Percentiles rank a stretch among this genome's conserved stretches.
phyloP scores from a whole-genome alignment of 2,797 vertebrate species.

The Clarias pachynema region DNA sequence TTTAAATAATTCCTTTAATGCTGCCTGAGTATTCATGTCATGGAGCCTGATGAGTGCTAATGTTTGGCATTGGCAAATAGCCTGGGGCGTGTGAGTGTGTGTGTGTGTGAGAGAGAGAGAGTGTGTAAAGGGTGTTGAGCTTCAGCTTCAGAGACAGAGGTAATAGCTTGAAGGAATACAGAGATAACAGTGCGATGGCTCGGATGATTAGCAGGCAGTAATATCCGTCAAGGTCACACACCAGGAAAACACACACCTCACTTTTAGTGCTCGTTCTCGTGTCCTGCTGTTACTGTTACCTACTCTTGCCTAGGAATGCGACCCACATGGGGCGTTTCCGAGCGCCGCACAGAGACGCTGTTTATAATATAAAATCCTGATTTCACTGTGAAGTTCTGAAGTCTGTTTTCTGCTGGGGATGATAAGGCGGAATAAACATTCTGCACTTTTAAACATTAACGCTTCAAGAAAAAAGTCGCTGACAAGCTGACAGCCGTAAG shows the following conservation, averaged over 20 bases:
- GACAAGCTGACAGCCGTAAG: not conserved
- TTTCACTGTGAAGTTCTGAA: not conserved
- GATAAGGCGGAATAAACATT: slow-evolving; percentile 17
- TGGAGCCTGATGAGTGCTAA: slow-evolving; percentile 43
- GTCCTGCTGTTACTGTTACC: not conserved
- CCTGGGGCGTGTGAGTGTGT: slow-evolving; percentile 24
- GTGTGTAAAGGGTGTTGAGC: not conserved
- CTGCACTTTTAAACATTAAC: not conserved
- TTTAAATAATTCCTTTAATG: slow-evolving; percentile 45
- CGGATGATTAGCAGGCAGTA: slow-evolving; percentile 42
- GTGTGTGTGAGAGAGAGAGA: not conserved
- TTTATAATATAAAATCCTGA: not conserved
- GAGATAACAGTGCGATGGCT: slow-evolving; percentile 40
- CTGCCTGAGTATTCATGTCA: slow-evolving; percentile 41
- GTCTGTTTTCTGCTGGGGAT: not conserved
- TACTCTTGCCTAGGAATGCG: not conserved
- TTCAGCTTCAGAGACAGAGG: slow-evolving; percentile 26
- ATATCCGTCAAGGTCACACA: slow-evolving; percentile 38
- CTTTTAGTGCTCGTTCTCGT: not conserved
- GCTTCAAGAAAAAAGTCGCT: not conserved
- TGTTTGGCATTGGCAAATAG: slow-evolving; percentile 38
- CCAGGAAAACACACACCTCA: slow-evolving; percentile 8
- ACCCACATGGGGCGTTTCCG: not conserved
- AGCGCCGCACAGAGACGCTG: no score
- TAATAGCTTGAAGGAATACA: slow-evolving; percentile 38